Evolutionary conservation across 2,113 vertebrate species (phyloP).

Genomic region (Pachycephala philippinensis): DNA sequence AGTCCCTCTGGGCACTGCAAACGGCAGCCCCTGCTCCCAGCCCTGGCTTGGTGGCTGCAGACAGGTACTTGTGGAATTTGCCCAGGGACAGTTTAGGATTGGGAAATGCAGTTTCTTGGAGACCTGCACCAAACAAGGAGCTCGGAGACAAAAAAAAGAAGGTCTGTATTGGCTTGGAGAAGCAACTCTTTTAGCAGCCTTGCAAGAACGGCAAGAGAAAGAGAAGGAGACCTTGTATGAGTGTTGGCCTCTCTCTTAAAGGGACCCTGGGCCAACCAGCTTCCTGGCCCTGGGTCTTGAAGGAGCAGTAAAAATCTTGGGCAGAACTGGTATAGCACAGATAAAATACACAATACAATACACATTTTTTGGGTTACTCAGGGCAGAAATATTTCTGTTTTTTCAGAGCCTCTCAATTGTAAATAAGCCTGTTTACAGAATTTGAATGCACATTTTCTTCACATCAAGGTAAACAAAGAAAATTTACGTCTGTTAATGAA

Average conservation of each 20-base stretch:
- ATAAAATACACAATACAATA: too few species aligned
- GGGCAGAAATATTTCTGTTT: background rate
- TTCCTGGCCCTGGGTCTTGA: background rate
- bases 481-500: background rate
- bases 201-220: background rate
- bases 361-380: background rate
- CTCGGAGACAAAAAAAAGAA: background rate
- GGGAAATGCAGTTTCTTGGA: background rate
- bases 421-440: background rate
- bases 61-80: background rate
- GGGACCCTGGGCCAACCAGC: background rate
- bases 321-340: background rate
- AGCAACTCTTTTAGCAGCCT: background rate
- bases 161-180: background rate
- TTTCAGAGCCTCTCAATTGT: background rate
- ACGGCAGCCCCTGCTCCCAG: rapidly evolving
- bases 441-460: background rate
- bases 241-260: background rate
- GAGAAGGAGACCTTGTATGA: background rate
- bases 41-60: background rate
- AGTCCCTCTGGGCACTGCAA: rapidly evolving
- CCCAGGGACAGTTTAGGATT: too few species aligned
- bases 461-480: background rate
- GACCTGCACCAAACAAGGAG: background rate
- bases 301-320: background rate